These are phyloP conservation scores for Coendou prehensilis DNA, from an alignment of 2,797 vertebrate species.

Conservation along the genomic window DNA sequence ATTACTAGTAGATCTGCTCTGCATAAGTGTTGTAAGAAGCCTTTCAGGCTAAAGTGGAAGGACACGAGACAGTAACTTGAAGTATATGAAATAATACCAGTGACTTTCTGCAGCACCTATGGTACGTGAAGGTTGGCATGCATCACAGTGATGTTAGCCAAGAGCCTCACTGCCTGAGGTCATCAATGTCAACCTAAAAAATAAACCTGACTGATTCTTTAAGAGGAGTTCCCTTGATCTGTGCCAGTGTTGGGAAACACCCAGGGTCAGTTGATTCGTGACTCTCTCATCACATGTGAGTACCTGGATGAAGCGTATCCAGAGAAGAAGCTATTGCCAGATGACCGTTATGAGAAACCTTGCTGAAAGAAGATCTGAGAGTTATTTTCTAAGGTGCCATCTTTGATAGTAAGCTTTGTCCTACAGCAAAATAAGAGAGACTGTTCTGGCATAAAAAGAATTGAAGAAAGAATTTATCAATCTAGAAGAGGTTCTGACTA, in stretches of 20 bases:
- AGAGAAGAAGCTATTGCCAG: conserved; percentile 92
- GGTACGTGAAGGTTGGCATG: background rate
- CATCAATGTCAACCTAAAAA: conserved; percentile 95
- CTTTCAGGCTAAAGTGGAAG: background rate
- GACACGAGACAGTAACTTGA: background rate
- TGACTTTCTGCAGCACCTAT: background rate
- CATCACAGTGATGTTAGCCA: background rate
- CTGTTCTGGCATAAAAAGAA: conserved; percentile 88
- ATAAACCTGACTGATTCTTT: conserved; percentile 96
- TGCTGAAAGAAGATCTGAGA: conserved; percentile 95
- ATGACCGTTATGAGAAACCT: conserved; percentile 93
- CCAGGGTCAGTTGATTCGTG: conserved; percentile 93
- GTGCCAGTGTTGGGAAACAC: conserved; percentile 93
- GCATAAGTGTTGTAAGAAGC: too few species aligned
- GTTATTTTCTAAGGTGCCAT: conserved; percentile 92
- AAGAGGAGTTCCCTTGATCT: conserved; percentile 92
- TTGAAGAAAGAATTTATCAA: conserved; percentile 90
- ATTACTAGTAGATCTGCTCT: background rate
- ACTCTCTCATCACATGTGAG: conserved; percentile 95
- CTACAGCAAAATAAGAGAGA: conserved; percentile 89
- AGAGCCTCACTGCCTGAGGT: conserved; percentile 87
- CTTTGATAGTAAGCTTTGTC: conserved; percentile 88
- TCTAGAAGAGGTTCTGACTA: conserved; percentile 91
- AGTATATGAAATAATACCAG: too few species aligned
- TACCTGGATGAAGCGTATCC: conserved; percentile 95